Conservation (phyloP, 2,797 vertebrate genomes). For the Oryzias sinensis region DNA sequence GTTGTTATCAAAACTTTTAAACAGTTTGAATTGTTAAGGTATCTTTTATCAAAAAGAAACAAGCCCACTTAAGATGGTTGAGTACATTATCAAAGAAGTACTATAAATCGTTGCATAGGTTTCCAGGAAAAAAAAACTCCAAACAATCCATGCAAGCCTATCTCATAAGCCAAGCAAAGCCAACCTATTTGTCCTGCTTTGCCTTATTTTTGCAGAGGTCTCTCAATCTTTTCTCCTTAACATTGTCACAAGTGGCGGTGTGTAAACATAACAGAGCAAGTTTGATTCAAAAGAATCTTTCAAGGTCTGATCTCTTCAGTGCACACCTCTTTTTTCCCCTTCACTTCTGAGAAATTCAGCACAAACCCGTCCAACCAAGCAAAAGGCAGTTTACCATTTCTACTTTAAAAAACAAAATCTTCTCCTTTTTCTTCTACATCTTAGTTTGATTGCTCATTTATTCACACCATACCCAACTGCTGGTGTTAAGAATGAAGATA, state of each 20-base stretch:
- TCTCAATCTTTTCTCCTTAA: constrained; percentile 80
- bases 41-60: neutral
- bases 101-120: neutral
- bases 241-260: constrained; percentile 35
- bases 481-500: constrained; percentile 26
- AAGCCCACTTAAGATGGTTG: neutral
- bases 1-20: neutral
- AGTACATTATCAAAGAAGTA: constrained; percentile 4
- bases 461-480: constrained; percentile 55
- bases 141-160: constrained; percentile 7
- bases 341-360: constrained; percentile 46
- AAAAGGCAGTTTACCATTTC: constrained; percentile 63
- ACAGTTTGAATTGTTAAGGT: neutral
- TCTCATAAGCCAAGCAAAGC: constrained; percentile 4
- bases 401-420: constrained; percentile 19
- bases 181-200: constrained; percentile 40
- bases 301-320: constrained; percentile 34
- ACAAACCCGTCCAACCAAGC: constrained; percentile 55
- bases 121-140: neutral
- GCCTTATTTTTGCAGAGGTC: constrained; percentile 74
- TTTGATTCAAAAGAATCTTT: constrained; percentile 19
- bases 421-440: constrained; percentile 14
- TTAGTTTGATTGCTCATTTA: constrained; percentile 59
- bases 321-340: constrained; percentile 29
- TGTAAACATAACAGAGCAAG: neutral